Evolutionary conservation across 30 jellyfish, hydroid and myxozoan species (phyloP), one percentile per base, ranked within the genome.

Genomic region (Phacellophora camtschatica): DNA sequence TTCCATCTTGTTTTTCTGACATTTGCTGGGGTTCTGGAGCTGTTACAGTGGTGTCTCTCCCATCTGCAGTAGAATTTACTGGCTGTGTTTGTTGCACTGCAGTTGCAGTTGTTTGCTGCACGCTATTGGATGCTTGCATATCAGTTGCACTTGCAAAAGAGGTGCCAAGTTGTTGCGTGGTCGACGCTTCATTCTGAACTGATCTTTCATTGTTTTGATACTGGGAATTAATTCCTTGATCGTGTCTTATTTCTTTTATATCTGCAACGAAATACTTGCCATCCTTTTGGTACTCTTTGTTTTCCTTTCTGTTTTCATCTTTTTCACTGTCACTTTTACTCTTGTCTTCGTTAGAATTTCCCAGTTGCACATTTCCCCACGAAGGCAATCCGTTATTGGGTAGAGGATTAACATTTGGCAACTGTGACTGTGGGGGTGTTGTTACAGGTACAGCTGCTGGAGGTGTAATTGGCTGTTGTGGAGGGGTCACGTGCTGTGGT

Each of bases 401-500:
- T 5, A 61, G 57, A 13, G 48, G 65, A 32, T 43, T 62, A 23
- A 73, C 86, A 73, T 73, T 73, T 15, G 86, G 86, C 25, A 73
- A 61, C 61, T 73, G 74, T 10, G 76, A 55, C 43, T 53, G 90
- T 6, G 90, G 78, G 3, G 90, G 90, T n/a, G 90, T 78, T 16
- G 82, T 63, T 24, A 50, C 88, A 37, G 80, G 36, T n/a, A 74
- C 79, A 4, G 69, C 67, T 41, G 88, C 79, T 4, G 88, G 88
- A 39, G 88, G 78, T 15, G 88, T 76, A 31, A 32, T 29, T 22
- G 85, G 85, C 23, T 42, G 88, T 20, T 43, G 78, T 25, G 73
- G 76, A 28, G 85, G 34, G 24, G 71, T 32, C 10, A 53, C n/a
- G n/a, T n/a, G 22, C 34, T 71, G 85, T 25, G 85, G 42, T 55